Percentiles rank a stretch among this genome's conserved stretches.
phyloP scores from a whole-genome alignment of 1,140 invertebrate genomes.

The Lanistes nyassanus region DNA sequence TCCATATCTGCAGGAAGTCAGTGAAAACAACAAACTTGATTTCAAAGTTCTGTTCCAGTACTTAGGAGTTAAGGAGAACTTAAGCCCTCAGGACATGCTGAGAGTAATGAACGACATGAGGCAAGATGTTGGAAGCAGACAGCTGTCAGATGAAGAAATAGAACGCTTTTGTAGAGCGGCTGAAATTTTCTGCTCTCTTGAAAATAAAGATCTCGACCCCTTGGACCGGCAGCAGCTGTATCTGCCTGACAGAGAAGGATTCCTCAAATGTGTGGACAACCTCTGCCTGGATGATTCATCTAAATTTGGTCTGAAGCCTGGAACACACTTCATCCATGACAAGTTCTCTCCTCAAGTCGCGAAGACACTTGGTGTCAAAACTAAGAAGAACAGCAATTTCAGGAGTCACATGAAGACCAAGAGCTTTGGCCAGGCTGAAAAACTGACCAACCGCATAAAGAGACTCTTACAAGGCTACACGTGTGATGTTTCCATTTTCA shows the following conservation, averaged over 20 bases:
- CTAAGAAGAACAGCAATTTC: slow-evolving; percentile 33
- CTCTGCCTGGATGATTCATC: slow-evolving; percentile 41
- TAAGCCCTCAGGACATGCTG: not conserved
- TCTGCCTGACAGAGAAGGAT: slow-evolving; percentile 35
- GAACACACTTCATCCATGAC: slow-evolving; percentile 33
- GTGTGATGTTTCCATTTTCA: slow-evolving; percentile 49
- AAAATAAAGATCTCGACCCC: not conserved
- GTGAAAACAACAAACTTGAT: not conserved
- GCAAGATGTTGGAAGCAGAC: not conserved
- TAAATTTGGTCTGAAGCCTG: not conserved
- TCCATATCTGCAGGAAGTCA: slow-evolving; percentile 39
- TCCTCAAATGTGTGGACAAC: slow-evolving; percentile 7
- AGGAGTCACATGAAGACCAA: slow-evolving; percentile 18
- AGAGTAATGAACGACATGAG: slow-evolving; percentile 2
- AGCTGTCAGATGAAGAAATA: slow-evolving; percentile 1
- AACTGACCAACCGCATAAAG: slow-evolving; percentile 51
- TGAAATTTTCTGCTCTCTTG: not conserved
- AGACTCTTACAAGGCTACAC: slow-evolving; percentile 55
- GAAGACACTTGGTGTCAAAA: slow-evolving; percentile 34
- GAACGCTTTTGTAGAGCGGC: not conserved
- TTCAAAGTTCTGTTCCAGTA: slow-evolving; percentile 18
- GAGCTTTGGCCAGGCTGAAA: slow-evolving; percentile 57
- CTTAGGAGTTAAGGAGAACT: slow-evolving; percentile 10
- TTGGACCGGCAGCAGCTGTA: not conserved
- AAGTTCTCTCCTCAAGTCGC: slow-evolving; percentile 34